Base-by-base conservation (phyloP, 2,113 vertebrate species). In the Apteryx mantelli region DNA sequence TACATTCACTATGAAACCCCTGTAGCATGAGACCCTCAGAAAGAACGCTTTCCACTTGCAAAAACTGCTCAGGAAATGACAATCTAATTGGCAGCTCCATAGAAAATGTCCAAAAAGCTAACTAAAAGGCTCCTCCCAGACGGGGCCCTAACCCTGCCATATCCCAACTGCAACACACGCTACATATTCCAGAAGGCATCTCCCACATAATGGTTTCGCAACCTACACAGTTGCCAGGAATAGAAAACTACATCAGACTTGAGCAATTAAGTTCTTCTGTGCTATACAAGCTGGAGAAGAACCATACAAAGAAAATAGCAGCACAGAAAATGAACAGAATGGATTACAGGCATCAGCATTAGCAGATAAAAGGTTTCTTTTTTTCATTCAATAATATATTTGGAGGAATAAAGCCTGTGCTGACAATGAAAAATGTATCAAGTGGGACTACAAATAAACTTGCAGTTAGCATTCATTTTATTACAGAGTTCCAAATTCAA, bases 361-460 rank as follows among this genome's bases (percentile, higher is more conserved):
- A 94, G 66, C 81, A 94, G 86, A 96, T 84, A 70, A 88, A 90
- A 94, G 80, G 83, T 88, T 94, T 94, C 94, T 96, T 93, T 93
- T 88, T 63, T 86, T 79, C 85, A 95, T 97, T 96, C 94, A 90
- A 10, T 91, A 94, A 89, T 85, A 81, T 95, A 83, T 92, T 96
- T 95, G 66, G 82, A 84, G 46, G 89, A 86, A 91, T 56, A 46
- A 80, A 91, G 93, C 95, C 96, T 79, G 86, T 96, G 95, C 88
- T 97, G 96, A 97, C 97, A 97, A 93, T 91, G 91, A 96, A 91
- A 97, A 96, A 97, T 84, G 77, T 93, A 97, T 71, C 74, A 92
- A 83, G 88, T 3, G 1, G 75, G 64, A 85, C 85, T 80, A 70
- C 95, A 96, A 95, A 96, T 97, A 97, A 80, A 73, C 73, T 75